Evolutionary conservation across 2,888 invertebrate genomes (phyloP), one percentile per base, ranked within the genome.

Genomic region (Cryptophagus acutangulus): DNA sequence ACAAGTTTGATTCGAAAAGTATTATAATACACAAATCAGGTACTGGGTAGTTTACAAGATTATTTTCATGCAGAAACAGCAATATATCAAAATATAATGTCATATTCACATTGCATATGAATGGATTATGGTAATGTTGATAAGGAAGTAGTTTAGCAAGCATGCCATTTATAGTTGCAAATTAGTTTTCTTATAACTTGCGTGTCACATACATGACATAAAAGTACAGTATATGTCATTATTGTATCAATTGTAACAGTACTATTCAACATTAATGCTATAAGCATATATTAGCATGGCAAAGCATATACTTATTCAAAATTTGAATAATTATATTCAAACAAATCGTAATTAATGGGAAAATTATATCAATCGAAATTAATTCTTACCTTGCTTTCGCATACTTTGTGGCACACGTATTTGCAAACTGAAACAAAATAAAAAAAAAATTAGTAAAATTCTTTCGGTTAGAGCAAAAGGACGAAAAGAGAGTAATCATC

Each of bases 321-420:
- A 34, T 40, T 34, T 18, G 35, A 34, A 40, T 40, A 40, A 34
- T 17, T 28, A n/a, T 16, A 40, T 28, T 15, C 40, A 35, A 20
- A n/a, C n/a, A n/a, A n/a, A n/a, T n/a, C n/a, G n/a, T n/a, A n/a
- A n/a, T n/a, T n/a, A n/a, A n/a, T n/a, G n/a, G n/a, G n/a, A n/a
- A n/a, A n/a, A n/a, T n/a, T n/a, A n/a, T n/a, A n/a, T n/a, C n/a
- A n/a, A n/a, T n/a, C n/a, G n/a, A n/a, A n/a, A n/a, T n/a, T n/a
- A n/a, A n/a, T n/a, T n/a, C 81, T 72, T 73, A 85, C 85, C 82
- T 84, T 84, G 65, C 78, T 81, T 69, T 85, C 84, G 72, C 86
- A 86, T 48, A 79, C 73, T 66, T 81, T 78, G 71, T 86, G 86
- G 66, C 85, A 86, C 62, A 83, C 81, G 72, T 83, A 85, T 74